Evolutionary conservation across 2,797 vertebrate species (phyloP).

Genomic region (Sebastes ruberrimus): DNA sequence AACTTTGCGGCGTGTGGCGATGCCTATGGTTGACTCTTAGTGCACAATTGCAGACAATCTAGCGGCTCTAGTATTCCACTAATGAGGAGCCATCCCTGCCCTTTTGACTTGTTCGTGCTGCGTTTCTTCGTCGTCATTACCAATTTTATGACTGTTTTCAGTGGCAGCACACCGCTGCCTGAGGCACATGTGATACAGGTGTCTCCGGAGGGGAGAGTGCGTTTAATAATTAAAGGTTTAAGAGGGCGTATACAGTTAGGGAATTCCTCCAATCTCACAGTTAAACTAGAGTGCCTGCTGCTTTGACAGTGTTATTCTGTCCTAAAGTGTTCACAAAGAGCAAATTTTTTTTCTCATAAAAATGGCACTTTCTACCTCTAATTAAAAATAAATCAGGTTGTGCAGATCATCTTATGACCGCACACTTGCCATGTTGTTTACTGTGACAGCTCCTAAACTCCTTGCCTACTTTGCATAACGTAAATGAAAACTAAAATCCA

Average conservation of each 20-base stretch:
- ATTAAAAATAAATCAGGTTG: conserved; percentile 26
- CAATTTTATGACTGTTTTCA: conserved; percentile 48
- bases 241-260: not conserved
- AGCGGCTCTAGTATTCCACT: conserved; percentile 47
- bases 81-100: conserved; percentile 66
- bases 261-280: conserved; percentile 20
- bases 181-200: conserved; percentile 35
- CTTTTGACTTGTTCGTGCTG: conserved; percentile 55
- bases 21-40: conserved; percentile 50
- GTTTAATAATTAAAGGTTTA: conserved; percentile 59
- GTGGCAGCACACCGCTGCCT: conserved; percentile 13
- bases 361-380: not conserved
- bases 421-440: not conserved
- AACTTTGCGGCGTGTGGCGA: conserved; percentile 32
- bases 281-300: conserved; percentile 9
- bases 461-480: not conserved
- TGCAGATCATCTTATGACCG: conserved; percentile 16
- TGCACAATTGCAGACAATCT: conserved; percentile 33
- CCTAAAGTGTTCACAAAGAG: not conserved
- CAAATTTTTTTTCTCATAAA: not conserved
- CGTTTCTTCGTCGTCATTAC: conserved; percentile 41
- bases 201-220: conserved; percentile 17
- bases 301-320: conserved; percentile 5
- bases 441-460: not conserved
- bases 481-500: conserved; percentile 19